phyloP scores from a whole-genome alignment of 2,113 vertebrate genomes.

The Rynchops niger region DNA sequence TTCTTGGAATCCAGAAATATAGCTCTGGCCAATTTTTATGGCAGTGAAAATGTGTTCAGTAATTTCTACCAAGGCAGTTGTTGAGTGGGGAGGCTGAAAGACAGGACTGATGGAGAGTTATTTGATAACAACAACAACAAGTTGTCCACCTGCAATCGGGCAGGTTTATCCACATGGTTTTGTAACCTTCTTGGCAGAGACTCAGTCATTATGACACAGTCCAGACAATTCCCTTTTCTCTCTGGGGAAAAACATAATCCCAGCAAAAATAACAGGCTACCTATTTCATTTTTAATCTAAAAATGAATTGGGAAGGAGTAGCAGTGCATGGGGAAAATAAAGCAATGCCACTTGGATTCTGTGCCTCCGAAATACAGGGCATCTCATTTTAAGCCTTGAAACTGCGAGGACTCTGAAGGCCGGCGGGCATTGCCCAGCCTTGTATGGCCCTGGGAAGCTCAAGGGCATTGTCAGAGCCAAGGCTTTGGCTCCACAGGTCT shows the following conservation, averaged over 20 bases:
- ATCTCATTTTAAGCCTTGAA: background rate
- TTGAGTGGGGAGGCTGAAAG: constrained; percentile 58
- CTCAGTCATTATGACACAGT: background rate
- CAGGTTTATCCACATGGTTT: constrained; percentile 40
- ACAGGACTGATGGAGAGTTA: constrained; percentile 50
- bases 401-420: background rate
- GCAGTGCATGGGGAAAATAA: background rate
- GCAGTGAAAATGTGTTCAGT: constrained; percentile 77
- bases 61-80: constrained; percentile 76
- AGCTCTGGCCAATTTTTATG: constrained; percentile 74
- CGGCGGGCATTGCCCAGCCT: background rate
- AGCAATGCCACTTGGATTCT: background rate
- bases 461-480: background rate
- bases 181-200: constrained; percentile 10
- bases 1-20: constrained; percentile 78
- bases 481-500: background rate
- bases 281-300: background rate
- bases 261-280: background rate
- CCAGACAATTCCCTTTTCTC: background rate
- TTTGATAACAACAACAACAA: constrained; percentile 53
- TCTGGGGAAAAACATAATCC: background rate
- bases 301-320: background rate
- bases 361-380: background rate
- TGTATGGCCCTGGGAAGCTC: accelerated
- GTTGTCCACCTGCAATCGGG: constrained; percentile 41